Conservation (phyloP, 2,113 vertebrate species). For the Nerophis lumbriciformis region DNA sequence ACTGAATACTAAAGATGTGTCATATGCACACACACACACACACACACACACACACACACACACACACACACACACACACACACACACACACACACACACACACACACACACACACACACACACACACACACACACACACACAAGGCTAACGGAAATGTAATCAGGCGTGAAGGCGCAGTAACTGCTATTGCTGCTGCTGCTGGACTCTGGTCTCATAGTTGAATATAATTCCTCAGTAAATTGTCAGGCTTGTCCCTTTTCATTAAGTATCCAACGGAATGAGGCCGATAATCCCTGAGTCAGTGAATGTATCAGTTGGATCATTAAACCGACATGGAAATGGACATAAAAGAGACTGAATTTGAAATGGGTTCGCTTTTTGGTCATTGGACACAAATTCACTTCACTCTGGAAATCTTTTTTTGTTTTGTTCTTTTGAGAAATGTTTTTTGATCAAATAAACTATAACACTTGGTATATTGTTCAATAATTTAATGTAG, state of each 20-base stretch:
- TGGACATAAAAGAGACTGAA: background rate
- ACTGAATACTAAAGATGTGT: conserved; percentile 5
- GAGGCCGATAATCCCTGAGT: conserved; percentile 23
- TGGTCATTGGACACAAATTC: background rate
- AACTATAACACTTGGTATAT: background rate
- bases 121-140: conserved; percentile 17
- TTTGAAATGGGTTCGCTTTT: background rate
- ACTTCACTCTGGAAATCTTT: background rate
- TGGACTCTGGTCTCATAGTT: conserved; percentile 52
- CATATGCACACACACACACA: no score
- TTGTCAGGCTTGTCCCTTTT: conserved; percentile 48
- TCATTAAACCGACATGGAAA: conserved; percentile 4
- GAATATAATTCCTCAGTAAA: conserved; percentile 49
- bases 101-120: conserved; percentile 17
- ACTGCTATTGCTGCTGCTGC: conserved; percentile 43
- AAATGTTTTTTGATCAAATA: background rate
- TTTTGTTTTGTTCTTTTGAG: background rate
- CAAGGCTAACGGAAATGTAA: conserved; percentile 43
- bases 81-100: conserved; percentile 16
- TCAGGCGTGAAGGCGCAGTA: conserved; percentile 49
- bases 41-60: conserved; percentile 14
- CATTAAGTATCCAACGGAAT: conserved; percentile 48
- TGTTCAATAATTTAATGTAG: background rate
- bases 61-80: background rate
- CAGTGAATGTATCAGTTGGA: conserved; percentile 4